A percentile compares a stretch with the other conserved stretches of the same genome.
Evolutionary conservation across 2,113 vertebrate genomes (phyloP).

Genomic region (Murina feae): DNA sequence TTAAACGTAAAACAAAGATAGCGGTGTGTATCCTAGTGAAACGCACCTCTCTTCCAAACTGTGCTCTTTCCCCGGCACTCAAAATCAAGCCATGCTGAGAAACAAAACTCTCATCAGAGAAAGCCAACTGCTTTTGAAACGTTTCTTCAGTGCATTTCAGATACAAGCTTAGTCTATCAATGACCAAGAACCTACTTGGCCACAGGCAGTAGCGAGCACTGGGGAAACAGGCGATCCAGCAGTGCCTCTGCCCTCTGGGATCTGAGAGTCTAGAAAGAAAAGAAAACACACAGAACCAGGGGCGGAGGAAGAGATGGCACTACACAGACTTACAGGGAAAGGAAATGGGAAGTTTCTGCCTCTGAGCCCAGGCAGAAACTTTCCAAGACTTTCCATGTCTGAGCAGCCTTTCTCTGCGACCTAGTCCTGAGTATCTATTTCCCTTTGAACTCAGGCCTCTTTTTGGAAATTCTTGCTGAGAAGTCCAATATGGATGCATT

Average conservation of each 20-base stretch:
- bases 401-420: background rate
- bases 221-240: background rate
- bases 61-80: background rate
- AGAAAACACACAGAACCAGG: background rate
- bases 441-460: background rate
- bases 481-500: background rate
- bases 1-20: constrained; percentile 57
- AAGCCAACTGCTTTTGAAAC: background rate
- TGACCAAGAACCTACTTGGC: background rate
- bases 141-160: background rate
- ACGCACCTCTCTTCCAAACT: background rate
- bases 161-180: background rate
- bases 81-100: constrained; percentile 15
- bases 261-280: background rate
- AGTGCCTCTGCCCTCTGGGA: background rate
- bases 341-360: background rate
- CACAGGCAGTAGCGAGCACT: background rate
- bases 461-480: background rate
- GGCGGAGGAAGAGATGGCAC: background rate
- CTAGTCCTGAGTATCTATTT: background rate
- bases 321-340: background rate
- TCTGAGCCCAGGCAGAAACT: background rate
- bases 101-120: background rate
- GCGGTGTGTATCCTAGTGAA: background rate
- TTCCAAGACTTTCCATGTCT: background rate